Conservation (phyloP, 2,888 invertebrate genomes). For the Lacanobia oleracea region DNA sequence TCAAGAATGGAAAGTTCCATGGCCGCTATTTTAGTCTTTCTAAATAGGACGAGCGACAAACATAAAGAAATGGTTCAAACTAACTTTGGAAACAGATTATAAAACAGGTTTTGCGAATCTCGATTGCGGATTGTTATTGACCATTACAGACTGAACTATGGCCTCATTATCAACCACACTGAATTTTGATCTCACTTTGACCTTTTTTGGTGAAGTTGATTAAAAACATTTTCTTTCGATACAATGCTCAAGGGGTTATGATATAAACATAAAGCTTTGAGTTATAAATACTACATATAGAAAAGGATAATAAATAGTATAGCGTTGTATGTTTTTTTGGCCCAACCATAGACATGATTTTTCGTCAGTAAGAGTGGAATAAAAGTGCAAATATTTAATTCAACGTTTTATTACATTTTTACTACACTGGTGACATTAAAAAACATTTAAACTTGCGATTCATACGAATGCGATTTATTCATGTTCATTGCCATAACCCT, state of each 20-base stretch:
- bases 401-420: not conserved
- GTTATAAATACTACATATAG: no score
- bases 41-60: not conserved
- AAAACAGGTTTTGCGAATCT: no score
- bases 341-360: not conserved
- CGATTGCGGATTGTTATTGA: no score
- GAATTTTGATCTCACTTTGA: not conserved
- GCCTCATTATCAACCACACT: not conserved
- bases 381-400: not conserved
- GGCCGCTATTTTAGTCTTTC: not conserved
- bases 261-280: no score
- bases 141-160: no score
- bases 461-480: not conserved
- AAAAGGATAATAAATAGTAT: no score
- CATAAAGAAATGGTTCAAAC: no score
- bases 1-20: not conserved
- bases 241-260: not conserved
- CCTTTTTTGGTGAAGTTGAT: not conserved
- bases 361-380: not conserved
- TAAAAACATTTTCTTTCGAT: not conserved
- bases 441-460: constrained; percentile 1
- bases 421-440: not conserved
- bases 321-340: no score
- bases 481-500: not conserved
- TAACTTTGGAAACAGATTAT: no score